Evolutionary conservation across 1,140 invertebrate genomes (phyloP).

Genomic region (Lerema accius): DNA sequence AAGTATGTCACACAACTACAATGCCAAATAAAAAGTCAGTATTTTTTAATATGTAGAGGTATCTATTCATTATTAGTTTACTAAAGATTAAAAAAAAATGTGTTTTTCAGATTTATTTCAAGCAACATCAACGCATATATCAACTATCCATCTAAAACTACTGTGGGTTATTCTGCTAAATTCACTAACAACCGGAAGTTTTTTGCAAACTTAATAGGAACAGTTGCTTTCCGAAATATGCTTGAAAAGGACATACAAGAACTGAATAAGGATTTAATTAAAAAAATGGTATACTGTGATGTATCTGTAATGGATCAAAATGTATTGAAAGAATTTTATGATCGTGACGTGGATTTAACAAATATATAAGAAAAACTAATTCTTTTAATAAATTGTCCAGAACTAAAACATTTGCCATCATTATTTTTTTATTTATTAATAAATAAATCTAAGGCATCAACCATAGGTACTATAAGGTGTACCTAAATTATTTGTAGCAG

Average conservation of each 20-base stretch:
- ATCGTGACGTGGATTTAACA: slow-evolving; percentile 57
- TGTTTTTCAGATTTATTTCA: slow-evolving; percentile 53
- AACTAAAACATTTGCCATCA: too few relatives aligned
- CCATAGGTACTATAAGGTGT: too few relatives aligned
- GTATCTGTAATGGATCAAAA: slow-evolving; percentile 50
- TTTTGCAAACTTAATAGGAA: slow-evolving; percentile 63
- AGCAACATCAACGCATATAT: slow-evolving; percentile 57
- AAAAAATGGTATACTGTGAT: slow-evolving; percentile 64
- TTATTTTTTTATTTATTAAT: too few relatives aligned
- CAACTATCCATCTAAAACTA: slow-evolving; percentile 61
- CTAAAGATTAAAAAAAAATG: slow-evolving; percentile 5
- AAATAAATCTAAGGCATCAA: too few relatives aligned
- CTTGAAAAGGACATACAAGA: slow-evolving; percentile 47
- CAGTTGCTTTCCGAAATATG: slow-evolving; percentile 53
- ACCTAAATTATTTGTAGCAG: too few relatives aligned
- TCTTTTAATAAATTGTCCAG: too few relatives aligned
- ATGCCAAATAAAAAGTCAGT: slow-evolving; percentile 56
- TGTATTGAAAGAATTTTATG: slow-evolving; percentile 52
- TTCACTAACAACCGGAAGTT: slow-evolving; percentile 66
- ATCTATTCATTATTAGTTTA: slow-evolving; percentile 2
- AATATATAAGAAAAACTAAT: too few relatives aligned
- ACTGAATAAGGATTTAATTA: slow-evolving; percentile 45
- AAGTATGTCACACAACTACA: slow-evolving; percentile 37
- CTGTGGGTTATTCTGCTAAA: slow-evolving; percentile 58
- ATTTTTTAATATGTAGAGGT: slow-evolving; percentile 1